phyloP scores from a whole-genome alignment of 1,140 invertebrate species.

The Calephelis virginiensis region DNA sequence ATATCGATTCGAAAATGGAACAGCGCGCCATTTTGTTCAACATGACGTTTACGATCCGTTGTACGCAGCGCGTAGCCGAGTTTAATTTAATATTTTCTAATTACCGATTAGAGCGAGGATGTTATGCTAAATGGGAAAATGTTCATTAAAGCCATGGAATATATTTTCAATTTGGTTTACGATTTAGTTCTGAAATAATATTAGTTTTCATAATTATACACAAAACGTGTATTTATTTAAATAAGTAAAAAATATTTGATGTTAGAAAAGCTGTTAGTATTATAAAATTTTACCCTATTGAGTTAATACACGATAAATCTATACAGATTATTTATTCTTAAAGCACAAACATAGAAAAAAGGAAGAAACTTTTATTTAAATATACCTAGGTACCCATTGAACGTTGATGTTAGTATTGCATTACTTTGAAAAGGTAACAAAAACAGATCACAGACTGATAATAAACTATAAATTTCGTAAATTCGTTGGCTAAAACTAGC shows the following conservation, averaged over 20 bases:
- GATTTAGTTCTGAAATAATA: background rate
- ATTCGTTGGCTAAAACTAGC: no score
- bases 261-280: no score
- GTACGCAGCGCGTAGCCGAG: conserved; percentile 16
- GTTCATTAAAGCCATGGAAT: background rate
- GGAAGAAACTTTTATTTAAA: no score
- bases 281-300: no score
- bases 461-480: no score
- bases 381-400: no score
- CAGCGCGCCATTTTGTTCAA: conserved; percentile 13
- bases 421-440: no score
- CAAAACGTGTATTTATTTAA: background rate
- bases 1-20: conserved; percentile 19
- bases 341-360: background rate
- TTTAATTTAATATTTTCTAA: conserved; percentile 19
- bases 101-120: conserved; percentile 14
- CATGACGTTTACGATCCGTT: conserved; percentile 18
- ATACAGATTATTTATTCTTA: background rate
- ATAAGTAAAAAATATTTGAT: background rate
- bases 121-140: conserved; percentile 15
- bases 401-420: no score
- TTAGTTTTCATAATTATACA: background rate
- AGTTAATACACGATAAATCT: no score
- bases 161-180: conserved; percentile 1
- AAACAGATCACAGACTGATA: no score